Conservation (phyloP, 2,888 invertebrate species). For the Lasioglossum malachurum region DNA sequence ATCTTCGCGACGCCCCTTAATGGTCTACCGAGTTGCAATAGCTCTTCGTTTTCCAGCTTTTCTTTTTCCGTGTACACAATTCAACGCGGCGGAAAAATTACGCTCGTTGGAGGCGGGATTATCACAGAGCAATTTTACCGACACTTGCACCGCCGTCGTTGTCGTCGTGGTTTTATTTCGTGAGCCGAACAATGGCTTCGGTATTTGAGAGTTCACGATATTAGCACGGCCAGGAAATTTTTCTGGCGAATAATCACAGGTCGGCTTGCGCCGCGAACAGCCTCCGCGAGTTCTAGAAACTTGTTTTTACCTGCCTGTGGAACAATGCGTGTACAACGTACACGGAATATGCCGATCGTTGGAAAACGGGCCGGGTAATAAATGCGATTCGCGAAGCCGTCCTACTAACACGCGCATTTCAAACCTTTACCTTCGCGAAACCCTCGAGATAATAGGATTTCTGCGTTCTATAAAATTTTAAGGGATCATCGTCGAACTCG, state of each 20-base stretch:
- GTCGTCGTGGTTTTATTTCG: not conserved
- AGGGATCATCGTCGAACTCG: not conserved
- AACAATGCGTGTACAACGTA: not conserved
- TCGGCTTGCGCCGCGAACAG: not conserved
- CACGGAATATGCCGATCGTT: not conserved
- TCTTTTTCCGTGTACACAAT: constrained; percentile 8
- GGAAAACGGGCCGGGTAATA: not conserved
- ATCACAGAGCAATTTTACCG: constrained; percentile 24
- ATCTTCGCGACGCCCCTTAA: not conserved
- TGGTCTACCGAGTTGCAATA: constrained; percentile 2
- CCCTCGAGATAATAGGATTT: not conserved
- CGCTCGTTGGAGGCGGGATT: not conserved
- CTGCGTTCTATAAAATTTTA: not conserved
- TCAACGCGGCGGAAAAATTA: constrained; percentile 23
- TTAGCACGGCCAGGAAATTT: not conserved
- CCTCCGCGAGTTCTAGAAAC: not conserved
- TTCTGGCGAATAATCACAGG: not conserved
- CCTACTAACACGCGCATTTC: not conserved
- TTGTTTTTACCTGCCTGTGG: not conserved
- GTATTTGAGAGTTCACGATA: not conserved
- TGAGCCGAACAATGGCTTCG: constrained; percentile 2
- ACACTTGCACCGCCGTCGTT: not conserved
- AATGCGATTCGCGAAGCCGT: not conserved
- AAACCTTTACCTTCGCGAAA: not conserved
- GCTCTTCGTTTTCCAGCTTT: not conserved